Evolutionary conservation across 2,888 invertebrate genomes (phyloP), one percentile per base, ranked within the genome.

Genomic region (Electrophaes corylata): DNA sequence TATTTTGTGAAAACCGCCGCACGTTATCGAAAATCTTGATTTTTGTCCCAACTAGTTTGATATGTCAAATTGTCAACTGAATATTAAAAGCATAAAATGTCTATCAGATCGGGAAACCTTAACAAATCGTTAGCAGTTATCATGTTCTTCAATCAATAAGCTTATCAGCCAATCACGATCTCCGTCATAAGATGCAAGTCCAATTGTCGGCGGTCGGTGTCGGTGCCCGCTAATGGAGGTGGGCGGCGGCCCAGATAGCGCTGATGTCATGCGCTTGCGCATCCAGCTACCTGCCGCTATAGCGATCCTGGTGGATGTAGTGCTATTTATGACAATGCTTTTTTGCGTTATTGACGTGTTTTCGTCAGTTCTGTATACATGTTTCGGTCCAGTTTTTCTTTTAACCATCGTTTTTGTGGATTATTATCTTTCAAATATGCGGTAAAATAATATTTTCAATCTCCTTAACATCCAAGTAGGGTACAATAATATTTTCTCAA

Each of bases 221-320:
- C 71, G 72, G 69, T 67, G 72, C 67, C 69, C 71, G 66, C 61
- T 84, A 85, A 81, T 83, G 78, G 79, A 78, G 70, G 88, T 87
- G 85, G 88, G 87, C 83, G 87, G 62, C 74, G 79, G 71, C 76
- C 79, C 71, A 80, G 76, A 82, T 81, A 73, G 70, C 72, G 76
- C 75, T 82, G 81, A 84, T 76, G 81, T 83, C 81, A 82, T 78
- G 75, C 77, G 71, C 73, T 23, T 45, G 72, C 72, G 75, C 71
- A 69, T 62, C 61, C 63, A 52, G 56, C 53, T 56, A 64, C 65
- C 64, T 62, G 53, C 47, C 47, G 52, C 11, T 45, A 6, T 20
- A 37, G 29, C 33, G 52, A 40, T 54, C 58, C 58, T 60, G 61
- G 44, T 54, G 60, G 58, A 50, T 60, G 53, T 56, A 33, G 41